Percentiles rank a stretch among this genome's conserved stretches.
Conservation (phyloP, 1,140 invertebrate genomes). For the Trachymyrmex septentrionalis region DNA sequence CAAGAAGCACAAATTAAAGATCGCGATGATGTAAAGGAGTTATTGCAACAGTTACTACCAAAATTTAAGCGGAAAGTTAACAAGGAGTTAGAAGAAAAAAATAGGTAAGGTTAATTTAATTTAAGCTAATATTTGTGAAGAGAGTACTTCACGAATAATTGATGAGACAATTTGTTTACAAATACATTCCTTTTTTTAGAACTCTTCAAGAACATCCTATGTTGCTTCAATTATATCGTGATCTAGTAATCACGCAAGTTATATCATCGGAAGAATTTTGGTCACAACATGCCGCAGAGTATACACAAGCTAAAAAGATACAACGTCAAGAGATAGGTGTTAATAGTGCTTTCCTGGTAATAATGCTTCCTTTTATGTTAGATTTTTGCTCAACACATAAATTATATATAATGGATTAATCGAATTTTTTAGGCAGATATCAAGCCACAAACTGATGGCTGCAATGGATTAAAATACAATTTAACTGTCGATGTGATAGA, state of each 20-base stretch:
- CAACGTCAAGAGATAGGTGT: slow-evolving; percentile 93
- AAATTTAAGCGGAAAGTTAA: slow-evolving; percentile 98
- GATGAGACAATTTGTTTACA: not conserved
- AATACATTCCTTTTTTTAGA: slow-evolving; percentile 82
- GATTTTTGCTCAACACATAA: slow-evolving; percentile 34
- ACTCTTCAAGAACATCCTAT: slow-evolving; percentile 94
- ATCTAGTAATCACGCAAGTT: slow-evolving; percentile 97
- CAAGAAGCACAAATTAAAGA: slow-evolving; percentile 94
- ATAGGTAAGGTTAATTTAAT: slow-evolving; percentile 84
- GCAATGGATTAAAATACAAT: slow-evolving; percentile 99
- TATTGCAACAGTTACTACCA: slow-evolving; percentile 96
- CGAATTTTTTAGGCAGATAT: slow-evolving; percentile 92
- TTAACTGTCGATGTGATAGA: slow-evolving; percentile 98
- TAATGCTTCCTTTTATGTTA: slow-evolving; percentile 12
- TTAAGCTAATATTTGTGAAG: slow-evolving; percentile 1
- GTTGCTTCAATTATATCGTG: slow-evolving; percentile 94
- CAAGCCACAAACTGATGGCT: slow-evolving; percentile 98
- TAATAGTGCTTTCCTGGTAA: slow-evolving; percentile 86
- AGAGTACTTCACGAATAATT: slow-evolving; percentile 2
- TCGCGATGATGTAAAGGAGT: slow-evolving; percentile 97
- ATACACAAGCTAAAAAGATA: slow-evolving; percentile 91
- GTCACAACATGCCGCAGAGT: slow-evolving; percentile 93
- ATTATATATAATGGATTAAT: slow-evolving; percentile 29
- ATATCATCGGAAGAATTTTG: slow-evolving; percentile 99
- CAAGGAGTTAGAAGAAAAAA: slow-evolving; percentile 96